Conservation (phyloP, 2,888 invertebrate genomes). For the Pyrochroa serraticornis region DNA sequence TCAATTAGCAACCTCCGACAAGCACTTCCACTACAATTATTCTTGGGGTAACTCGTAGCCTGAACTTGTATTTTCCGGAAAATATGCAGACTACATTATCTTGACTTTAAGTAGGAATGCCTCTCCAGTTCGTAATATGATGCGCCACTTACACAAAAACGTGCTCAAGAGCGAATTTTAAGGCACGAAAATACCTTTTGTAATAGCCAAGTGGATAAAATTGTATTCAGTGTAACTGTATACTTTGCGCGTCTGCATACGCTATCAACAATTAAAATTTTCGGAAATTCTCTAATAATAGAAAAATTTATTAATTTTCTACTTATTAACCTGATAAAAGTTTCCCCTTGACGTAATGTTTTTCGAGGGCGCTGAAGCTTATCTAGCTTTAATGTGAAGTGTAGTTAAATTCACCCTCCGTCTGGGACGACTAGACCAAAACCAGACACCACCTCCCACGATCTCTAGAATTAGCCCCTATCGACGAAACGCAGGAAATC, state of each 20-base stretch:
- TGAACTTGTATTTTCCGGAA: constrained; percentile 7
- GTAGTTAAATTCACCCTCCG: too few relatives aligned
- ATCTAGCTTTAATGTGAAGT: too few relatives aligned
- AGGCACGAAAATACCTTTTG: constrained; percentile 47
- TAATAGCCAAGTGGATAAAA: constrained; percentile 26
- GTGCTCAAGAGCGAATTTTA: constrained; percentile 46
- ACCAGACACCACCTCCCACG: too few relatives aligned
- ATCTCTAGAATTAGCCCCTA: too few relatives aligned
- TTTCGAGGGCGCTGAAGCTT: too few relatives aligned
- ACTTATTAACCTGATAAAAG: too few relatives aligned
- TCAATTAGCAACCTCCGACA: constrained; percentile 12
- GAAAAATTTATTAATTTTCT: too few relatives aligned
- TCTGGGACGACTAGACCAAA: too few relatives aligned
- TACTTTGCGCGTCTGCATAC: constrained; percentile 6
- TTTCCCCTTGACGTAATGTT: too few relatives aligned
- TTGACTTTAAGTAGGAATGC: constrained; percentile 20
- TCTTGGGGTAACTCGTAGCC: not conserved
- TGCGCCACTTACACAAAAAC: constrained; percentile 41
- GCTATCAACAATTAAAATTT: not conserved
- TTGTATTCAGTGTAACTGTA: constrained; percentile 24
- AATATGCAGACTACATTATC: constrained; percentile 26
- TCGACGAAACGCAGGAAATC: too few relatives aligned
- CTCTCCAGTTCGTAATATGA: constrained; percentile 37
- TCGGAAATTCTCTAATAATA: too few relatives aligned
- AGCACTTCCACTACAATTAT: constrained; percentile 12